Evolutionary conservation across 2,888 invertebrate genomes (phyloP).

Genomic region (Cheilosia scutellata): DNA sequence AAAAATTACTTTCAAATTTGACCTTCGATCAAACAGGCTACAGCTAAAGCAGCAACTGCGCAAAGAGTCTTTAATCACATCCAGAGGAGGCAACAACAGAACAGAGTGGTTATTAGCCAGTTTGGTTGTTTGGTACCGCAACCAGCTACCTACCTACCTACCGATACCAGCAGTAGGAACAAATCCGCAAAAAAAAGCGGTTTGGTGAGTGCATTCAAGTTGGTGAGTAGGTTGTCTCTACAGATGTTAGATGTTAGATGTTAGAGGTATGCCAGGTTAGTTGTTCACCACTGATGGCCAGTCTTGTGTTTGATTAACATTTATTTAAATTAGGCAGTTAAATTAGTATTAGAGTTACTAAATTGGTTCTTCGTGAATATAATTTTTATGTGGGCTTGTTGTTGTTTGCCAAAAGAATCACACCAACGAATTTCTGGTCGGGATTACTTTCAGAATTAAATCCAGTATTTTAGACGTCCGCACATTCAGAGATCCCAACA

Average conservation of each 20-base stretch:
- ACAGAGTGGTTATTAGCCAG: constrained; percentile 40
- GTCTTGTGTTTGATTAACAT: not conserved
- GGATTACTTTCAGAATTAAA: no score
- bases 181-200: constrained; percentile 15
- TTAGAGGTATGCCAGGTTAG: not conserved
- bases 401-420: no score
- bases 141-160: not conserved
- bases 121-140: constrained; percentile 24
- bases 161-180: not conserved
- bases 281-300: not conserved
- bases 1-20: constrained; percentile 62
- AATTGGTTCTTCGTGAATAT: no score
- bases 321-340: no score
- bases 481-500: no score
- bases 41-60: constrained; percentile 14
- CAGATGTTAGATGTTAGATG: constrained; percentile 26
- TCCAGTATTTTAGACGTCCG: no score
- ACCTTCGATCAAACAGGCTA: constrained; percentile 64
- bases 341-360: no score
- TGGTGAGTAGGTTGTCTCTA: constrained; percentile 25
- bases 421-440: no score
- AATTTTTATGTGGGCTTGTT: no score
- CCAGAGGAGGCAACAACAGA: constrained; percentile 30
- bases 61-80: constrained; percentile 29
- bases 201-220: constrained; percentile 11